Conservation (phyloP, 2,888 invertebrate species). For the Apotomis capreana region DNA sequence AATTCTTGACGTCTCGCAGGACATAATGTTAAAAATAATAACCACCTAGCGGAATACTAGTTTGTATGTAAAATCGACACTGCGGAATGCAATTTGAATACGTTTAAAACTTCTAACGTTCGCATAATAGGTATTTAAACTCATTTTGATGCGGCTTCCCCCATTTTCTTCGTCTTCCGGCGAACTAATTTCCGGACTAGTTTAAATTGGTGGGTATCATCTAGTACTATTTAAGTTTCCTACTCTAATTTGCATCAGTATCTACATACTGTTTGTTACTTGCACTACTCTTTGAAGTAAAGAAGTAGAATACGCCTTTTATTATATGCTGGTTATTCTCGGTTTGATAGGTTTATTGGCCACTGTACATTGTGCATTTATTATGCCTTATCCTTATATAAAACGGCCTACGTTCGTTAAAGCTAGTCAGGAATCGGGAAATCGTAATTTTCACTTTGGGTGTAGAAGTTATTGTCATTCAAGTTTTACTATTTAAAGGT, state of each 20-base stretch:
- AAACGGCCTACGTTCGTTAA: too few species aligned
- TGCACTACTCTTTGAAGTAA: background rate
- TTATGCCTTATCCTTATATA: too few species aligned
- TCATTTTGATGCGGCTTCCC: slow-evolving; percentile 39
- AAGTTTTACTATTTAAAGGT: too few species aligned
- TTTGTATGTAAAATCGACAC: slow-evolving; percentile 41
- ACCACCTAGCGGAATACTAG: slow-evolving; percentile 23
- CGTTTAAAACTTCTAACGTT: slow-evolving; percentile 42
- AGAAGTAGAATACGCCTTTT: background rate
- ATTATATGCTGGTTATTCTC: too few species aligned
- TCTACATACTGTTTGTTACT: background rate
- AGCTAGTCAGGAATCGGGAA: too few species aligned
- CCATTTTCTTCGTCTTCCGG: slow-evolving; percentile 38
- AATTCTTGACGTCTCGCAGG: background rate
- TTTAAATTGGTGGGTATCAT: slow-evolving; percentile 33
- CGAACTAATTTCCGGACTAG: slow-evolving; percentile 23
- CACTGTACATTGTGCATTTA: too few species aligned
- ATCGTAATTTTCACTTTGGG: too few species aligned
- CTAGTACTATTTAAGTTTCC: slow-evolving; percentile 20
- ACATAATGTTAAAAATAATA: slow-evolving; percentile 9
- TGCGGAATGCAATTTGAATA: slow-evolving; percentile 41
- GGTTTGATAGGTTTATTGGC: too few species aligned
- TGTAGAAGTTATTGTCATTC: too few species aligned
- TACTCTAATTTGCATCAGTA: slow-evolving; percentile 13
- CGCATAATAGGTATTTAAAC: slow-evolving; percentile 42